Evolutionary conservation across 2,113 vertebrate species (phyloP).

Genomic region (Parus major): DNA sequence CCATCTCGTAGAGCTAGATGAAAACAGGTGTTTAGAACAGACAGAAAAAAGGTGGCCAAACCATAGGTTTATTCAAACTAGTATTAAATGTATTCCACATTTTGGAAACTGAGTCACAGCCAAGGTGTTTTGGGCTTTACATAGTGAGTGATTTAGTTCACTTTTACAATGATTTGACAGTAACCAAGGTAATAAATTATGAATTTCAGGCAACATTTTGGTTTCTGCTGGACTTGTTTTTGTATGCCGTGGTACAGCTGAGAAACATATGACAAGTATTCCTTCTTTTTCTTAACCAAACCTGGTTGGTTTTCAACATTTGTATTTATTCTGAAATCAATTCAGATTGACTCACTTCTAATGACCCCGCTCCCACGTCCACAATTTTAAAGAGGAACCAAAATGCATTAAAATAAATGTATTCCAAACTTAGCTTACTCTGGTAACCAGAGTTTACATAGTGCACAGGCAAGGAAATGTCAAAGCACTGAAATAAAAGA

Average conservation of each 20-base stretch:
- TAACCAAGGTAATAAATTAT: not conserved
- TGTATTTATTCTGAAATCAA: not conserved
- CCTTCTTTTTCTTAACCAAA: not conserved
- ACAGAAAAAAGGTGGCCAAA: not conserved
- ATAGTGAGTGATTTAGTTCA: not conserved
- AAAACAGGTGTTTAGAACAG: slow-evolving; percentile 33
- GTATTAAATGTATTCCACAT: slow-evolving; percentile 19
- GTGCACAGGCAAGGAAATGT: not conserved
- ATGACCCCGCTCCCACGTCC: accelerated
- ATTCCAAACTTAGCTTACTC: not conserved
- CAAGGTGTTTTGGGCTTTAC: not conserved
- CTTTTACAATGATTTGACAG: not conserved
- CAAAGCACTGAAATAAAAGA: not conserved
- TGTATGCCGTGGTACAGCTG: not conserved
- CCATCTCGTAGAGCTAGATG: not conserved
- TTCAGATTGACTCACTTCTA: not conserved
- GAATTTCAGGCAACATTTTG: not conserved
- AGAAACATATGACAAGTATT: not conserved
- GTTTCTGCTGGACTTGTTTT: not conserved
- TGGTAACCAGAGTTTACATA: not conserved
- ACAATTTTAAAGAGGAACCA: not conserved
- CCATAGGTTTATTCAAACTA: not conserved
- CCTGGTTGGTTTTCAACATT: not conserved
- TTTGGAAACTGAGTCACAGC: not conserved
- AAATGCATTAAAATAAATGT: not conserved